A percentile compares a stretch with the other conserved stretches of the same genome.
Conservation (phyloP, 2,113 vertebrate species). For the Poicephalus gulielmi region DNA sequence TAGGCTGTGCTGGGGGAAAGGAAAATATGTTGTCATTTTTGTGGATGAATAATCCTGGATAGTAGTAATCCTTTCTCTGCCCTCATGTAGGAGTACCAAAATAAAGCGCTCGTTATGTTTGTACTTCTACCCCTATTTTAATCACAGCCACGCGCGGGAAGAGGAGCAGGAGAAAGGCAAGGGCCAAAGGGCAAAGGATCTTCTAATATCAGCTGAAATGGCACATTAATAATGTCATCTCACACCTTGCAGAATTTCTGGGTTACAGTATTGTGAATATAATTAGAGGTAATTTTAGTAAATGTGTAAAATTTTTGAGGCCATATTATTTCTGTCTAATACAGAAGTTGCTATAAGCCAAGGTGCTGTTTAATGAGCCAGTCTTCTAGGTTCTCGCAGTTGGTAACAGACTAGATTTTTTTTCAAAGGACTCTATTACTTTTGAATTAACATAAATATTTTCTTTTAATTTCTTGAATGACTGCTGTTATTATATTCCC, state of each 20-base stretch:
- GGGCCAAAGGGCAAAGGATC: neutral
- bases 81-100: too few relatives aligned
- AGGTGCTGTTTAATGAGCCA: neutral
- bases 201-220: neutral
- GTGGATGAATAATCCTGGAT: neutral
- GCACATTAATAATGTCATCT: neutral
- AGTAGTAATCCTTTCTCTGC: neutral
- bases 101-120: neutral
- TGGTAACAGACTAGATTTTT: neutral
- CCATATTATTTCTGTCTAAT: neutral
- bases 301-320: neutral
- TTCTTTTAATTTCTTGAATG: neutral
- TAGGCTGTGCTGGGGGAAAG: neutral
- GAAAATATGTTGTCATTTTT: neutral
- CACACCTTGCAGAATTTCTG: neutral
- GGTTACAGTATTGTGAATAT: neutral
- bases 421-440: neutral
- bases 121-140: neutral
- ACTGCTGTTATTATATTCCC: neutral
- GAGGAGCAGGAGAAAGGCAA: neutral
- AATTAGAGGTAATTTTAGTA: neutral
- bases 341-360: neutral
- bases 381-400: neutral
- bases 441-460: neutral
- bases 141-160: fast-evolving